phyloP scores from a whole-genome alignment of 1,140 invertebrate genomes.

The Dendroctonus ponderosae region DNA sequence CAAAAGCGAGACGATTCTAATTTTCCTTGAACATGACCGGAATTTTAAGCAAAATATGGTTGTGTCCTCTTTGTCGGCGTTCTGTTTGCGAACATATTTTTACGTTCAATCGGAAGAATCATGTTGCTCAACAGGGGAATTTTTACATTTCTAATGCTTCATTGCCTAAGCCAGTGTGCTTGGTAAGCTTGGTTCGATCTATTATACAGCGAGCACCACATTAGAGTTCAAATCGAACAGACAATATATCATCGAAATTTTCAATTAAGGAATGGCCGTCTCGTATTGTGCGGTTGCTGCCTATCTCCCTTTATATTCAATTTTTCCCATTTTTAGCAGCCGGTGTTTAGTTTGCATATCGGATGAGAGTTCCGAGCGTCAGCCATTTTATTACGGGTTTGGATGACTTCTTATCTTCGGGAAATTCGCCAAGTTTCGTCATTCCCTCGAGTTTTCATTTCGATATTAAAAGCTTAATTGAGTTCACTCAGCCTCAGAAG shows the following conservation, averaged over 20 bases:
- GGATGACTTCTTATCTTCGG: conserved; percentile 32
- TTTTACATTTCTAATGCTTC: too few relatives aligned
- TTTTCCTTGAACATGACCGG: conserved; percentile 11
- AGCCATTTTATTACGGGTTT: conserved; percentile 30
- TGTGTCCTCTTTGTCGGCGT: background rate
- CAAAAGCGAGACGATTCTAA: conserved; percentile 10
- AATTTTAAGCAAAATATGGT: conserved; percentile 10
- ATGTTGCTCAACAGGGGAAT: too few relatives aligned
- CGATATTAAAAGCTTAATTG: conserved; percentile 23
- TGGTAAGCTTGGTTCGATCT: too few relatives aligned
- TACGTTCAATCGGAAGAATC: too few relatives aligned
- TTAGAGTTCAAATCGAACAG: too few relatives aligned
- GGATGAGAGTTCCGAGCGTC: conserved; percentile 28
- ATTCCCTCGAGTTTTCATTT: conserved; percentile 11
- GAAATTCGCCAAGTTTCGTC: conserved; percentile 25
- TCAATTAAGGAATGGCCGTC: conserved; percentile 1
- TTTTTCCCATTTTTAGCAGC: conserved; percentile 37
- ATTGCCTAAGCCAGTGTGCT: too few relatives aligned
- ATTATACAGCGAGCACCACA: too few relatives aligned
- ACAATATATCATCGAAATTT: background rate
- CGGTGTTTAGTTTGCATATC: conserved; percentile 38
- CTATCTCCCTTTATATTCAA: conserved; percentile 31
- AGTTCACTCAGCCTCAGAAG: conserved; percentile 7
- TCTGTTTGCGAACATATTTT: background rate
- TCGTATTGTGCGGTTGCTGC: conserved; percentile 11